Base-by-base conservation (phyloP, 2,888 invertebrate species). In the Rotaria magnacalcarata region DNA sequence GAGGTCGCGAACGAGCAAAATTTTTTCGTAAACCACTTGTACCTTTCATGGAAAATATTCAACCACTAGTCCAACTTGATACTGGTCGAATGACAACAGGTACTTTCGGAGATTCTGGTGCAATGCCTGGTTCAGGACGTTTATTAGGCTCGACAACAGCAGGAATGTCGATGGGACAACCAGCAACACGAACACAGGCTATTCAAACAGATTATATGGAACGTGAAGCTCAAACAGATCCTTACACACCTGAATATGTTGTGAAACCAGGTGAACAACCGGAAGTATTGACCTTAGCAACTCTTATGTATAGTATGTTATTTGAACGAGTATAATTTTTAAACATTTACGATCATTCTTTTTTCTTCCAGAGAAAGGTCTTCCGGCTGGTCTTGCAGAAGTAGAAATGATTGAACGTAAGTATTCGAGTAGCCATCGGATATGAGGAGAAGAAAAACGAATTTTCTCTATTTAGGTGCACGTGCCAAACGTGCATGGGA, bases 171-270 rank as follows among this genome's bases (percentile, higher is more conserved):
- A 24, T 54, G 3, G 10, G 1, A n/a, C 54, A 52, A 41, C 50
- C 50, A 56, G 87, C 88, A 14, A 89, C 89, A 50, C 90, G 89
- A 87, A 93, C 91, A 87, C 91, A 92, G 84, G 93, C 92, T 75
- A 93, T 93, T 0, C 94, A 95, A 91, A 95, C 95, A 1, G 90
- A 93, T 86, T 95, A 92, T 89, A 93, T 95, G 87, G 95, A 95
- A 89, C 94, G 94, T 0, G 94, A 94, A 88, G 93, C 94, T 0
- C 95, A 95, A 91, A 95, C 95, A 0, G 91, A 92, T 24, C 95
- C 95, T 0, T 95, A 95, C 93, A 93, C 94, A 88, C 94, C 95
- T 0, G 92, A 93, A 2, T 93, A 93, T 89, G 91, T 91, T 87
- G 90, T 93, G 88, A 89, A 90, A 60, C 91, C 91, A 88, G 86